Evolutionary conservation across 1,140 invertebrate genomes (phyloP).

Genomic region (Littorina saxatilis): DNA sequence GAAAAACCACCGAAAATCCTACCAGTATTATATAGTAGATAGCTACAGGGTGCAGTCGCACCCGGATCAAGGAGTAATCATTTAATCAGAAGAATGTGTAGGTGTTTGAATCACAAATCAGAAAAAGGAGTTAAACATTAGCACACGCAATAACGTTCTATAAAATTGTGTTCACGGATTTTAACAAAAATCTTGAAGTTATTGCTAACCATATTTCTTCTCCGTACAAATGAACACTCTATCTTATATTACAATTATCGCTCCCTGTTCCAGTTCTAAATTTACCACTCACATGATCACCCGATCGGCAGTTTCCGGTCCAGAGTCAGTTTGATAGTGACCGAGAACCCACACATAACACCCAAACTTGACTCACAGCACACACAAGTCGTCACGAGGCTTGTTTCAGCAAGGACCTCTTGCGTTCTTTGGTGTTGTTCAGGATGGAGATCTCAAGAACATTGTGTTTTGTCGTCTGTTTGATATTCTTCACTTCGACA

Average conservation of each 20-base stretch:
- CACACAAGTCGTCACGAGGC: conserved; percentile 2
- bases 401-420: neutral
- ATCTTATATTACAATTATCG: neutral
- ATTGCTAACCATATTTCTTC: neutral
- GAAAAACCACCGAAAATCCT: no score
- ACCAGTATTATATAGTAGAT: no score
- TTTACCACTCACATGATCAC: conserved; percentile 2
- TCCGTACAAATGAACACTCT: neutral
- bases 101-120: neutral
- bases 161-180: neutral
- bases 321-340: conserved; percentile 17
- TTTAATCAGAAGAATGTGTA: no score
- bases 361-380: neutral
- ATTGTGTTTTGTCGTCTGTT: neutral
- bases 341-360: neutral
- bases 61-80: no score
- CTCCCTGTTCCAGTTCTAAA: neutral
- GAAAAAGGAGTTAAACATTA: no score
- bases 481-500: neutral
- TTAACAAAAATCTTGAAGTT: neutral
- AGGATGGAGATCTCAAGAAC: neutral
- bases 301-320: neutral
- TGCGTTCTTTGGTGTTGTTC: neutral
- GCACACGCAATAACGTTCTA: no score
- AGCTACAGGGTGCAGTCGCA: no score